Percentiles rank a stretch among this genome's conserved stretches.
phyloP scores from a whole-genome alignment of 2,888 invertebrate genomes.

The Hirtodrosophila alboralis region DNA sequence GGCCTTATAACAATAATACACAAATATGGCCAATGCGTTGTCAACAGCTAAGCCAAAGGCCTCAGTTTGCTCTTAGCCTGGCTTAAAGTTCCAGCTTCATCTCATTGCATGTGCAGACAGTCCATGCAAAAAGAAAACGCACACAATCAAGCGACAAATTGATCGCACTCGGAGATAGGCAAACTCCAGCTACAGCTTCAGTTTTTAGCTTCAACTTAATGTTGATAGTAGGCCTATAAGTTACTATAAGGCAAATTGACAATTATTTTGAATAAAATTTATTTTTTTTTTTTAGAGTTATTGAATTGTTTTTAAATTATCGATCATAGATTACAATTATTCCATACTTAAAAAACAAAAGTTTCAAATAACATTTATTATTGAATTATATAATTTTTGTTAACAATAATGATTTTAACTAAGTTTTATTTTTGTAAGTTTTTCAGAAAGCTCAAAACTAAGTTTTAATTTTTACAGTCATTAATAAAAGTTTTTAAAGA shows the following conservation, averaged over 20 bases:
- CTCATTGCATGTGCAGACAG: conserved; percentile 19
- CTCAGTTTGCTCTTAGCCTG: conserved; percentile 7
- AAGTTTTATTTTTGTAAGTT: too few species aligned
- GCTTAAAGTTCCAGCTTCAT: conserved; percentile 30
- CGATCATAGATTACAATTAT: too few species aligned
- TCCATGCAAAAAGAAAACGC: conserved; percentile 65
- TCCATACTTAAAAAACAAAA: too few species aligned
- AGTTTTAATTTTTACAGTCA: too few species aligned
- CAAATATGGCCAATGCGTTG: conserved; percentile 77
- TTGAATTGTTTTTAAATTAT: too few species aligned
- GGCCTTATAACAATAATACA: conserved; percentile 70
- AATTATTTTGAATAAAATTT: too few species aligned
- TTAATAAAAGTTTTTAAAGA: too few species aligned
- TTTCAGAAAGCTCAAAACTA: too few species aligned
- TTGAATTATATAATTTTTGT: too few species aligned
- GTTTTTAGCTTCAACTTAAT: conserved; percentile 5
- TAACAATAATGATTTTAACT: too few species aligned
- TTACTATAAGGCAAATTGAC: not conserved
- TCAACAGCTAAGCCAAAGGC: conserved; percentile 50
- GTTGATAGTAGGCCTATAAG: conserved; percentile 50
- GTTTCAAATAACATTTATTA: too few species aligned
- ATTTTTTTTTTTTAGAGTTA: too few species aligned
- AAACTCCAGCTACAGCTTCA: conserved; percentile 26
- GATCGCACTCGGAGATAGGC: conserved; percentile 70
- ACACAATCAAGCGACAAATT: conserved; percentile 79